Evolutionary conservation across 2,797 vertebrate genomes (phyloP), one percentile per base, ranked within the genome.

Genomic region (Poecilia picta): DNA sequence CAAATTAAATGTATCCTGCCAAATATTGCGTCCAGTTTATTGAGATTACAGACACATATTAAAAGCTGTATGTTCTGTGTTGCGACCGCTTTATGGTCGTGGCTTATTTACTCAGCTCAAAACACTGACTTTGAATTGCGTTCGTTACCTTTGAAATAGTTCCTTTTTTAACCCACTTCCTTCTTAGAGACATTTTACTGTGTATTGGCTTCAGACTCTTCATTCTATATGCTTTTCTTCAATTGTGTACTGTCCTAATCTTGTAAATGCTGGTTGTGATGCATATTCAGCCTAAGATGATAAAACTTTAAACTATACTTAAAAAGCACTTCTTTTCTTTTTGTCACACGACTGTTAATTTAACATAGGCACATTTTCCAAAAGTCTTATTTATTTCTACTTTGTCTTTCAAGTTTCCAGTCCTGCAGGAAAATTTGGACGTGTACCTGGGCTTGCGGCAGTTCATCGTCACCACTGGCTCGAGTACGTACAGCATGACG

Each of bases 381-480:
- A 3, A 46, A 25, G 12, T 31, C n/a, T 75, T n/a, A 11, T 81
- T 16, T 53, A 46, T 78, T 73, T 8, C 20, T 49, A 13, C 47
- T 28, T 39, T 82, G 36, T 85, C 25, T 85, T 45, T 87, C 75
- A 81, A 97, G 98, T 99, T 98, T 86, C 97, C 97, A 36, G 96
- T 99, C 85, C 97, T 99, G 82, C 98, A 98, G 92, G 98, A 99
- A 77, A 98, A 99, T 91, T 84, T 99, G 91, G 98, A 99, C 23
- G 96, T 99, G 59, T 99, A 99, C 85, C 94, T 99, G 87, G 98
- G 98, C 78, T 95, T 99, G 84, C 98, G 97, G 91, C 98, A 98
- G 93, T 99, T 97, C 28, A 94, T 99, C 64, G 96, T 97, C 83
- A 97, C 96, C 70, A 96, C 96, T 71, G 96, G 97, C 84, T 95